Percentiles rank a stretch among this genome's conserved stretches.
Conservation (phyloP, 2,888 invertebrate species). For the Scaptomyza tumidula region DNA sequence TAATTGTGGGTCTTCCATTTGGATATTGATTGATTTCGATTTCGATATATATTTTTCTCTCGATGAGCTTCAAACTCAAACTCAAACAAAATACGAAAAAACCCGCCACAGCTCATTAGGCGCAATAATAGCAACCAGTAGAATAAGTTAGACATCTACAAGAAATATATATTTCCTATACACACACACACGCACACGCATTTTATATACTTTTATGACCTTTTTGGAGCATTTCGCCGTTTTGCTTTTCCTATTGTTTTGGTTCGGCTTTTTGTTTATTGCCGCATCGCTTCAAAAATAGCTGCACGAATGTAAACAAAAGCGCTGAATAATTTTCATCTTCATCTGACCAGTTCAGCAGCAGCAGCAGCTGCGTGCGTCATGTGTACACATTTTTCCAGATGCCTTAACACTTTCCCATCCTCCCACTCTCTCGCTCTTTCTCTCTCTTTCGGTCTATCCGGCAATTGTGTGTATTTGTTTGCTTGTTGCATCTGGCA, state of each 20-base stretch:
- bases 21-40: slow-evolving; percentile 72
- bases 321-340: slow-evolving; percentile 54
- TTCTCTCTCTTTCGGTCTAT: neutral
- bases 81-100: slow-evolving; percentile 1
- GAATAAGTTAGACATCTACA: no score
- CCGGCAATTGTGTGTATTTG: slow-evolving; percentile 7
- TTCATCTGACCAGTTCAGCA: slow-evolving; percentile 49
- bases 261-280: slow-evolving; percentile 72
- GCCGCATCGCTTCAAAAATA: slow-evolving; percentile 73
- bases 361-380: slow-evolving; percentile 64
- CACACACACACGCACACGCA: neutral
- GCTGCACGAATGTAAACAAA: slow-evolving; percentile 78
- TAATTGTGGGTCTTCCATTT: slow-evolving; percentile 77
- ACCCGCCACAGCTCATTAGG: slow-evolving; percentile 70
- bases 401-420: slow-evolving; percentile 52
- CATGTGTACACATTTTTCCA: slow-evolving; percentile 74
- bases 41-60: slow-evolving; percentile 33
- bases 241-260: slow-evolving; percentile 52
- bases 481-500: slow-evolving; percentile 44
- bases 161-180: slow-evolving; percentile 7
- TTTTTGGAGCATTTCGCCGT: slow-evolving; percentile 47
- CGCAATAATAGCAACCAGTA: slow-evolving; percentile 11
- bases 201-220: slow-evolving; percentile 43
- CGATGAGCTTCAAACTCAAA: slow-evolving; percentile 63
- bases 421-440: neutral